Evolutionary conservation across 2,888 invertebrate species (phyloP).

Genomic region (Myathropa florea): DNA sequence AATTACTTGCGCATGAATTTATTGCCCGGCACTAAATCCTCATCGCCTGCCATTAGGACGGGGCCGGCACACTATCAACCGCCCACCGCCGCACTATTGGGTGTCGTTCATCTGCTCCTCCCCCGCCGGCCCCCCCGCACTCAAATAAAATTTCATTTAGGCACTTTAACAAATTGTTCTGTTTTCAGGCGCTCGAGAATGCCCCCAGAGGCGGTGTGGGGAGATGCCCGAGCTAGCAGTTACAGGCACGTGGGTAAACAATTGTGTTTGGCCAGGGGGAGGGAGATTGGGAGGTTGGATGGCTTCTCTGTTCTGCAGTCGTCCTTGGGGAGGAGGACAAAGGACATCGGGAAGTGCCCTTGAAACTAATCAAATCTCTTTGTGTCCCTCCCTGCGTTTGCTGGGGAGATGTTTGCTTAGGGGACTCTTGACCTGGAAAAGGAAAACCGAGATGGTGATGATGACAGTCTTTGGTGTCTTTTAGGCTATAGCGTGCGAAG

Average conservation of each 20-base stretch:
- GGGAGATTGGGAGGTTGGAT: not conserved
- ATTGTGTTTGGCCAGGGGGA: not conserved
- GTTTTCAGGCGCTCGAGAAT: conserved; percentile 16
- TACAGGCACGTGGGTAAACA: not conserved
- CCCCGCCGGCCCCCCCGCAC: not conserved
- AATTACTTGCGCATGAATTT: conserved; percentile 42
- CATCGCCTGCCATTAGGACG: conserved; percentile 9
- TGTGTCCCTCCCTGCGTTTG: not conserved
- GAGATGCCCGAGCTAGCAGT: not conserved
- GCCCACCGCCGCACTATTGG: conserved; percentile 7
- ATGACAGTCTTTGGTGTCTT: too few relatives aligned
- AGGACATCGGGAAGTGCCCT: not conserved
- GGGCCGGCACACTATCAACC: not conserved
- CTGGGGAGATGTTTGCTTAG: not conserved
- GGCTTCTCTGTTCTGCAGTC: not conserved
- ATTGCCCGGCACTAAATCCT: conserved; percentile 37
- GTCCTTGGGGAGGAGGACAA: not conserved
- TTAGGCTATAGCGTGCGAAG: too few relatives aligned
- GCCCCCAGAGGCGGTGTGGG: too few relatives aligned
- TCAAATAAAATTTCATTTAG: conserved; percentile 69
- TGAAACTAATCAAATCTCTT: not conserved
- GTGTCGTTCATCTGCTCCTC: conserved; percentile 32
- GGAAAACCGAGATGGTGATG: not conserved
- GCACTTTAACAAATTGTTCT: conserved; percentile 69
- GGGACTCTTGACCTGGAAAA: not conserved